A percentile compares a stretch with the other conserved stretches of the same genome.
Conservation (phyloP, 2,113 vertebrate genomes). For the Apteryx mantelli region DNA sequence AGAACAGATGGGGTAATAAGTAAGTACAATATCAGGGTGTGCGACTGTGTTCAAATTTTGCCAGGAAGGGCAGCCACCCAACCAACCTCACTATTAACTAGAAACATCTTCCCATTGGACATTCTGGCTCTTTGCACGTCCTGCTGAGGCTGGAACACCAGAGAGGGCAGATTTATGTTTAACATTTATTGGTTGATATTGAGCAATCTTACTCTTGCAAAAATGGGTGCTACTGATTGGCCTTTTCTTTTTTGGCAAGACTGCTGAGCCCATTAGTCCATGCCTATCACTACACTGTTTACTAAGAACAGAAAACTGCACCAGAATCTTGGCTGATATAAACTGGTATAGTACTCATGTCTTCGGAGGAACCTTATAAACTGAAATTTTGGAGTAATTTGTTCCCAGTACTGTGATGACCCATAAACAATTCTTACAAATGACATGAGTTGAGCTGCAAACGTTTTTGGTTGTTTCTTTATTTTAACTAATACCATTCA, state of each 20-base stretch:
- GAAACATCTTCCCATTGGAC: not conserved
- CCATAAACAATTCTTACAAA: not conserved
- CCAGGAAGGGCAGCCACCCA: not conserved
- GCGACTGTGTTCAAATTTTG: not conserved
- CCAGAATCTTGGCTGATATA: not conserved
- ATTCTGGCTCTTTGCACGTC: not conserved
- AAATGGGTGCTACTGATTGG: not conserved
- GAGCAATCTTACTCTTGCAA: not conserved
- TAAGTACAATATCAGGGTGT: not conserved
- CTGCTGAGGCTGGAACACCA: not conserved
- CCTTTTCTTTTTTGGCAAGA: not conserved
- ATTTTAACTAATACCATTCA: not conserved
- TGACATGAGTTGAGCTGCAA: not conserved
- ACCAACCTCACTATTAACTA: accelerated
- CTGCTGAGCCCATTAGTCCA: not conserved
- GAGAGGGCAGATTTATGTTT: not conserved
- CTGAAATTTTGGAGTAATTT: not conserved
- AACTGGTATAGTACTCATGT: not conserved
- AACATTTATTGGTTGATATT: not conserved
- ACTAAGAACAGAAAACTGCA: not conserved
- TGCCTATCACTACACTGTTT: not conserved
- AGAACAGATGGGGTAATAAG: not conserved
- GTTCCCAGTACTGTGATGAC: not conserved
- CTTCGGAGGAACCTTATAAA: not conserved
- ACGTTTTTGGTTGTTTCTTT: not conserved